phyloP scores from a whole-genome alignment of 2,797 vertebrate genomes.

The Betta splendens region DNA sequence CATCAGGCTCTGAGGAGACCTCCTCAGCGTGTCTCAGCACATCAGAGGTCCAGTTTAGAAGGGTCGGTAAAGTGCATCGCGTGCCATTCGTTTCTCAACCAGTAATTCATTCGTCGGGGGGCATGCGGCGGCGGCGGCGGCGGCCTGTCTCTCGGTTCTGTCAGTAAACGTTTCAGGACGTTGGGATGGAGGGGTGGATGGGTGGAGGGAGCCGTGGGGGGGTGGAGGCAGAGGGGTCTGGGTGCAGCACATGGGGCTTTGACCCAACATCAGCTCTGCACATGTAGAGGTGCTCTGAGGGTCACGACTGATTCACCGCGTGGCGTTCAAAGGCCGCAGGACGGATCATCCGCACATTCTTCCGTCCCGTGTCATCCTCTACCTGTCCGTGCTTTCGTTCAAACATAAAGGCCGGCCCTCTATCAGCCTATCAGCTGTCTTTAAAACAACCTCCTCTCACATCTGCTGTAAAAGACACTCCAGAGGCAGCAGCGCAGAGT shows the following conservation, averaged over 20 bases:
- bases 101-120: constrained; percentile 26
- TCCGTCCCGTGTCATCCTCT: constrained; percentile 7
- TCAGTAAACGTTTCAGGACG: constrained; percentile 5
- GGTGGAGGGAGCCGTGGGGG: no score
- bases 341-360: constrained; percentile 1
- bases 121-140: constrained; percentile 13
- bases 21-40: constrained; percentile 61
- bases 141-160: constrained; percentile 62
- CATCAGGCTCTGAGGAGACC: constrained; percentile 52
- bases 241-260: constrained; percentile 21
- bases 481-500: constrained; percentile 9
- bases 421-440: constrained; percentile 31
- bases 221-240: constrained; percentile 13
- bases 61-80: constrained; percentile 76
- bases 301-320: constrained; percentile 40
- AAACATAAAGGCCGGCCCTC: constrained; percentile 18
- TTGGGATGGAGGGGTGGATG: no score
- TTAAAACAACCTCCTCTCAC: constrained; percentile 52
- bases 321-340: constrained; percentile 26
- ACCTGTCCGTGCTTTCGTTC: background rate
- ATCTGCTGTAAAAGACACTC: no score
- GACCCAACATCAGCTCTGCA: constrained; percentile 28
- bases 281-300: constrained; percentile 54
- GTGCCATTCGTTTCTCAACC: constrained; percentile 62
- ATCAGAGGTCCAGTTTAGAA: constrained; percentile 56